Base-by-base conservation (phyloP, 2,797 vertebrate genomes). In the Psittacula echo region DNA sequence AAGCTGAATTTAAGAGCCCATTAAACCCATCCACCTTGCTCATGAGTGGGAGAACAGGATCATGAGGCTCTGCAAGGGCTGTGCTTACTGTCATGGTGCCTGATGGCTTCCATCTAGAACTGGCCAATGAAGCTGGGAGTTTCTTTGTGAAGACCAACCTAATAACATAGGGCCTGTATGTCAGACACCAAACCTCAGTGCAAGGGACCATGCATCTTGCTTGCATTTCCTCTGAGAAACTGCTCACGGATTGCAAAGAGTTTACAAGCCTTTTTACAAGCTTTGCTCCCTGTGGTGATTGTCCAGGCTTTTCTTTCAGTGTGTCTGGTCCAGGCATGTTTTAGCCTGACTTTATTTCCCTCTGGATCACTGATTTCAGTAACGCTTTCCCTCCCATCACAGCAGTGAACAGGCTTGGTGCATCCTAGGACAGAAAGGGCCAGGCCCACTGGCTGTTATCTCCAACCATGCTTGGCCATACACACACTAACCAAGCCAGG, bases 191-290 rank as follows among this genome's bases (percentile, higher is more conserved):
- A 89, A 93, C 72, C 85, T 84, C 86, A 3, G 6, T 78, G 90
- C 88, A 96, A 95, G 91, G 94, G 90, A 94, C 93, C 88, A 72
- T 37, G 90, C 88, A 93, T 90, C 93, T 83, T 7, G 91, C 94
- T 93, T 96, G 86, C 82, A 34, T 91, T 64, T 95, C 92, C 91
- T 94, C 64, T n/a, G 41, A 93, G 90, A 94, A 96, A 72, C 24
- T 60, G 86, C 90, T 95, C 89, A 93, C 54, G 88, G 94, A 93
- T 92, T 95, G 95, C 93, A 78, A 53, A 90, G 70, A 85, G 94
- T 96, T 96, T 94, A 94, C 94, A 96, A 96, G 93, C 92, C 78
- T 96, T 96, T 95, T 94, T 93, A 95, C 91, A 94, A 94, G 96
- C 95, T 97, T 95, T 78, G 94, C 92, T 90, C 84, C 92, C 64